Evolutionary conservation across 2,888 invertebrate species (phyloP).

Genomic region (Pristionchus maxplancki): DNA sequence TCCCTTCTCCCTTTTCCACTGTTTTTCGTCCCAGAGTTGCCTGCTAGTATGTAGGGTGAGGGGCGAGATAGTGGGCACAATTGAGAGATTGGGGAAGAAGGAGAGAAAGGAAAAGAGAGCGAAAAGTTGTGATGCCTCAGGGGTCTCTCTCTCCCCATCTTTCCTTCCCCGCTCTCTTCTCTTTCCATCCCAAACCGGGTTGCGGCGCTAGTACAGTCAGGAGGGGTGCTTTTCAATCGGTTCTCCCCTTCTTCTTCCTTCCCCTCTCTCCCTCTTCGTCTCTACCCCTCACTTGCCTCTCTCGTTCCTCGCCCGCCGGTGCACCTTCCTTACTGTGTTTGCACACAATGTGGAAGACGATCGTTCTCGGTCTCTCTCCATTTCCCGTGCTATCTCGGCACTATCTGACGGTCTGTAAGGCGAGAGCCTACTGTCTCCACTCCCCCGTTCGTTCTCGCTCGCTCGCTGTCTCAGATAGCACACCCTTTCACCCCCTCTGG

Average conservation of each 20-base stretch:
- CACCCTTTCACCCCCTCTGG: not conserved
- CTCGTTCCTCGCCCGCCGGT: not conserved
- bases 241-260: constrained; percentile 18
- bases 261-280: constrained; percentile 26
- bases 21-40: not conserved
- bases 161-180: constrained; percentile 22
- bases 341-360: not conserved
- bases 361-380: not conserved
- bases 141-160: not conserved
- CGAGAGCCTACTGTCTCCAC: not conserved
- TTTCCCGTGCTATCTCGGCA: not conserved
- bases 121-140: constrained; percentile 34
- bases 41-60: not conserved
- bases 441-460: constrained; percentile 5
- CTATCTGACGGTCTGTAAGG: not conserved
- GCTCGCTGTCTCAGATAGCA: not conserved
- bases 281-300: not conserved
- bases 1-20: not conserved
- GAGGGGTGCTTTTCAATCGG: constrained; percentile 12
- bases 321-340: not conserved
- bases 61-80: not conserved
- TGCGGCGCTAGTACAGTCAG: constrained; percentile 26
- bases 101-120: not conserved
- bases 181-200: constrained; percentile 21
- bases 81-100: not conserved